phyloP scores from a whole-genome alignment of 2,797 vertebrate genomes.

The Ctenopoma kingsleyae region DNA sequence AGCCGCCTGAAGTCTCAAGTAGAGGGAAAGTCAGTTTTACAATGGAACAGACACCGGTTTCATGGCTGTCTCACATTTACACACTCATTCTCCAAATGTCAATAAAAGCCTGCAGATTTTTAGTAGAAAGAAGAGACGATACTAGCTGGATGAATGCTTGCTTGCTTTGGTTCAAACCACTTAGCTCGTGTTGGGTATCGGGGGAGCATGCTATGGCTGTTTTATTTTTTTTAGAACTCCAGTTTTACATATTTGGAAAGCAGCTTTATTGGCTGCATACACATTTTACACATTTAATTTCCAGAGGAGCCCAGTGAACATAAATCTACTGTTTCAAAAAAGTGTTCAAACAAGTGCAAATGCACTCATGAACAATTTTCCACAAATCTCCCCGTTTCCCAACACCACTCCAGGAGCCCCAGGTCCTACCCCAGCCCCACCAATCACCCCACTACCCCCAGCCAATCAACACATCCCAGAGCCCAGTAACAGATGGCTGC shows the following conservation, averaged over 20 bases:
- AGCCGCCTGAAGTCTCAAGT: constrained; percentile 45
- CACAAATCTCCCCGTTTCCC: constrained; percentile 27
- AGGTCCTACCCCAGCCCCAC: constrained; percentile 8
- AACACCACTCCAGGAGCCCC: constrained; percentile 21
- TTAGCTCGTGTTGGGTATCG: too few species aligned
- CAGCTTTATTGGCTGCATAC: neutral
- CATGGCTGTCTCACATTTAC: constrained; percentile 7
- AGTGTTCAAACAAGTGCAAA: too few species aligned
- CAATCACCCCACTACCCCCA: constrained; percentile 29
- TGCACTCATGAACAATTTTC: constrained; percentile 17
- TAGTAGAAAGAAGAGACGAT: neutral
- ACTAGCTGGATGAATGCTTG: too few species aligned
- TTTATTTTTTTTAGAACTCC: too few species aligned
- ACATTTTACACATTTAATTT: too few species aligned
- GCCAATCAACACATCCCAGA: constrained; percentile 69
- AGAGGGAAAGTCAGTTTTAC: constrained; percentile 29
- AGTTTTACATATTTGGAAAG: too few species aligned
- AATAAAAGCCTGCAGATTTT: neutral
- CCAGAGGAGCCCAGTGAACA: too few species aligned
- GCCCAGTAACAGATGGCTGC: constrained; percentile 79
- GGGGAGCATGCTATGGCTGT: too few species aligned
- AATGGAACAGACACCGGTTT: constrained; percentile 37
- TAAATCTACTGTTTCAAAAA: too few species aligned
- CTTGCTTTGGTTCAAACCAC: too few species aligned
- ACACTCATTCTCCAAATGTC: neutral